These are phyloP conservation scores for Automeris io DNA, from an alignment of 2,888 invertebrate genomes.

Conservation along the genomic window DNA sequence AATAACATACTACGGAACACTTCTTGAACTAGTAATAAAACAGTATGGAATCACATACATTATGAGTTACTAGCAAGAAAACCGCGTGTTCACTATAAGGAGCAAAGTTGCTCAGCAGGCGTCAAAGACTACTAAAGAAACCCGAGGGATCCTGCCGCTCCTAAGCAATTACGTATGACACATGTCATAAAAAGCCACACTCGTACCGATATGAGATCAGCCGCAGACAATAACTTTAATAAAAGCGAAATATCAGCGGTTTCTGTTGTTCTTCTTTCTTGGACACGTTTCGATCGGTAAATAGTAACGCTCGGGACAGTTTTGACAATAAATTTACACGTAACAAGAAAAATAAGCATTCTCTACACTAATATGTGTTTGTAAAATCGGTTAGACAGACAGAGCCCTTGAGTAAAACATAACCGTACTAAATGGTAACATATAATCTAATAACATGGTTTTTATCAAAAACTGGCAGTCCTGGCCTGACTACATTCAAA, in stretches of 20 bases:
- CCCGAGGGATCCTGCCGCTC: constrained; percentile 42
- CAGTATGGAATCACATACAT: constrained; percentile 25
- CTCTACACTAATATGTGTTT: too few species aligned
- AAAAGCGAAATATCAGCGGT: constrained; percentile 26
- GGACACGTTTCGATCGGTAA: constrained; percentile 9
- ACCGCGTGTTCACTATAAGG: constrained; percentile 24
- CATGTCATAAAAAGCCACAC: constrained; percentile 56
- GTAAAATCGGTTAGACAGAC: too few species aligned
- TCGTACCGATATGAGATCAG: constrained; percentile 34
- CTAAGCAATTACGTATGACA: constrained; percentile 64
- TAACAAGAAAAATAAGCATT: too few species aligned
- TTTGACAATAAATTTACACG: neutral
- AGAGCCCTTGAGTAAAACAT: too few species aligned
- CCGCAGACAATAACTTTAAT: constrained; percentile 44
- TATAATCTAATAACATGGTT: too few species aligned
- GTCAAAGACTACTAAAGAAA: constrained; percentile 22
- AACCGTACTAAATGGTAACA: too few species aligned
- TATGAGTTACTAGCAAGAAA: constrained; percentile 6
- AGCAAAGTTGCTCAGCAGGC: constrained; percentile 39
- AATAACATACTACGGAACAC: too few species aligned
- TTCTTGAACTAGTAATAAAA: constrained; percentile 27
- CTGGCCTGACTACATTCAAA: too few species aligned
- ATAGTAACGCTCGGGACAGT: constrained; percentile 5
- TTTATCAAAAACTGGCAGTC: too few species aligned
- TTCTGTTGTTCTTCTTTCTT: constrained; percentile 19